Percentiles rank a stretch among this genome's conserved stretches.
These are phyloP conservation scores for Tipula unca DNA, from an alignment of 2,888 invertebrate species.

Conservation along the genomic window DNA sequence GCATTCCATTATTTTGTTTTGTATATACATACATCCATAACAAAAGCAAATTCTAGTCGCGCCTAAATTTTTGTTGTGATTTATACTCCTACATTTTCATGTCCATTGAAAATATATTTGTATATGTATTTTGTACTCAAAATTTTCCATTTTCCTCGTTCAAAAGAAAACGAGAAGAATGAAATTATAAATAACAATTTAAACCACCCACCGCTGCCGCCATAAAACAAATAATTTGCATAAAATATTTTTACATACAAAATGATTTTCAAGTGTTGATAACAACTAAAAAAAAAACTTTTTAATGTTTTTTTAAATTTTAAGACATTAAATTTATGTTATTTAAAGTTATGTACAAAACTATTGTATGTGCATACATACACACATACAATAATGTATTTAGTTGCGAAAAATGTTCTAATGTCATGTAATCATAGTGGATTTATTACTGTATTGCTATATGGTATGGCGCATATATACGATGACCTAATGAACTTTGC, in stretches of 20 bases:
- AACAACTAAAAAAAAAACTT: neutral
- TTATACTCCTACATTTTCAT: no score
- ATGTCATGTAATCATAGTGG: no score
- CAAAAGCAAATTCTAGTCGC: neutral
- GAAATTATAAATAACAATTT: neutral
- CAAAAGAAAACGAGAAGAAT: no score
- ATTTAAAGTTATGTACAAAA: neutral
- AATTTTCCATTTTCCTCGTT: neutral
- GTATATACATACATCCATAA: neutral
- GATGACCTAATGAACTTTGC: no score
- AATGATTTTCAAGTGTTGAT: neutral
- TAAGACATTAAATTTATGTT: slow-evolving; percentile 14
- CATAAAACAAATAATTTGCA: neutral
- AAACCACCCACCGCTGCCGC: neutral
- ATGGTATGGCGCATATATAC: no score
- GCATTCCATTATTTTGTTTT: neutral
- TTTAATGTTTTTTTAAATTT: neutral
- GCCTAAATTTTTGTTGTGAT: neutral
- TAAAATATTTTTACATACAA: neutral
- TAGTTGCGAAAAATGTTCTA: no score
- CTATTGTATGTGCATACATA: neutral
- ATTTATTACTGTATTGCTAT: no score
- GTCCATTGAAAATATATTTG: neutral
- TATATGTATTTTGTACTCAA: no score
- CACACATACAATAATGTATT: no score